A percentile compares a stretch with the other conserved stretches of the same genome.
phyloP scores from a whole-genome alignment of 2,113 vertebrate species.

The Romanogobio albipinnatus region DNA sequence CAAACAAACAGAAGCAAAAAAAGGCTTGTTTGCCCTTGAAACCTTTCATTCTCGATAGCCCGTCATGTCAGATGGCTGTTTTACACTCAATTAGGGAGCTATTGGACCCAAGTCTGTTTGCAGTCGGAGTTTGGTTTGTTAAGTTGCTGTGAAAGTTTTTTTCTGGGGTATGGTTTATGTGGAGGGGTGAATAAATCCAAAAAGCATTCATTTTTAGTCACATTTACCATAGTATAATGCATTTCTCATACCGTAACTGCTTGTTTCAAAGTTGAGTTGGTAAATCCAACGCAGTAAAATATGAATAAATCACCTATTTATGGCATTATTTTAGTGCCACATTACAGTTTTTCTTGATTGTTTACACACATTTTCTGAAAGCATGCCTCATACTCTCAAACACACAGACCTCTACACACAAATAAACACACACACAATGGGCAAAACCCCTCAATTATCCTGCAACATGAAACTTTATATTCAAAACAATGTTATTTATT shows the following conservation, averaged over 20 bases:
- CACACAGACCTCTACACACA: no score
- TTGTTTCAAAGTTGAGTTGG: neutral
- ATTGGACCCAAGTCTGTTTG: conserved; percentile 4
- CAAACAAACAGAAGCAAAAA: neutral
- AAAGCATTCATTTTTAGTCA: neutral
- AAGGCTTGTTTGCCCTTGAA: conserved; percentile 2
- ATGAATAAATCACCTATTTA: neutral
- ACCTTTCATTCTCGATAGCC: conserved; percentile 21
- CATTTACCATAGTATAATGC: neutral
- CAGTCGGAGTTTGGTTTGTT: conserved; percentile 9
- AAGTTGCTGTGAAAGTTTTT: conserved; percentile 15
- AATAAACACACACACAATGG: no score
- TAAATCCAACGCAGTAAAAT: neutral
- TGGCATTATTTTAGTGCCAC: no score
- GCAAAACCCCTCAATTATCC: no score
- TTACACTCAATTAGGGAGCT: conserved; percentile 11
- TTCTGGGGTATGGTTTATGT: neutral
- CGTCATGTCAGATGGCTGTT: conserved; percentile 4
- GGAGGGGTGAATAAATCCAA: conserved; percentile 1
- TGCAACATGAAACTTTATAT: no score
- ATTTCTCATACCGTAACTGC: neutral
- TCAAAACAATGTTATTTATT: no score
- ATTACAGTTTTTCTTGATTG: no score
- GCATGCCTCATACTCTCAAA: no score
- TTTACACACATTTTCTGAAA: no score